These are phyloP conservation scores for Ctenodactylus gundi DNA, from an alignment of 2,113 vertebrate genomes.

Conservation along the genomic window DNA sequence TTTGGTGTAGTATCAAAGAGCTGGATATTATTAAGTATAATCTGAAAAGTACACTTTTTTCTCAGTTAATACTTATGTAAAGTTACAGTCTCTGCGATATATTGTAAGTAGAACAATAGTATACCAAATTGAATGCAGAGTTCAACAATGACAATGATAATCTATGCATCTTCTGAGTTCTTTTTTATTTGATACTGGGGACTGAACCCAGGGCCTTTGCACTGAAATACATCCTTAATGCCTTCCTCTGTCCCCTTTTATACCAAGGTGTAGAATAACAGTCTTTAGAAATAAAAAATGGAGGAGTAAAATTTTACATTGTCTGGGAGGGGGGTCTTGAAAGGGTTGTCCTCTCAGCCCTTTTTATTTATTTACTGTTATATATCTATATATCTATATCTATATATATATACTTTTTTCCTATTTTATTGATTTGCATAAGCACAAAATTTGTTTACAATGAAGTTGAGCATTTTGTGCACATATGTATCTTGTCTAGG, in stretches of 20 bases:
- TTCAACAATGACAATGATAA: not conserved
- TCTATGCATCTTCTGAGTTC: not conserved
- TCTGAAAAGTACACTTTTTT: not conserved
- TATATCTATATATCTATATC: too few species aligned
- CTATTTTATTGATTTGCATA: too few species aligned
- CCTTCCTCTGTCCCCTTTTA: not conserved
- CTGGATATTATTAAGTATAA: not conserved
- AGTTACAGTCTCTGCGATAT: not conserved
- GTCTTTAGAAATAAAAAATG: too few species aligned
- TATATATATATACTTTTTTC: too few species aligned
- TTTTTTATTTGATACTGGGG: not conserved
- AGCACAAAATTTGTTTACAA: too few species aligned
- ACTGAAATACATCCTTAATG: not conserved
- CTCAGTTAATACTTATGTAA: not conserved
- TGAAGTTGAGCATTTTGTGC: too few species aligned
- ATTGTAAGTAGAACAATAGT: not conserved
- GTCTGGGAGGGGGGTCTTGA: too few species aligned
- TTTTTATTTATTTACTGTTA: too few species aligned
- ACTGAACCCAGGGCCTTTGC: not conserved
- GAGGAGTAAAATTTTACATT: too few species aligned
- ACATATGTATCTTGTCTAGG: too few species aligned
- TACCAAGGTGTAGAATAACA: too few species aligned
- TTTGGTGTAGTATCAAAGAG: not conserved
- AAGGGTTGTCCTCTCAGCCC: too few species aligned
- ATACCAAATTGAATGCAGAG: not conserved